Conservation (phyloP, 2,797 vertebrate genomes). For the Lophotriccus pileatus region DNA sequence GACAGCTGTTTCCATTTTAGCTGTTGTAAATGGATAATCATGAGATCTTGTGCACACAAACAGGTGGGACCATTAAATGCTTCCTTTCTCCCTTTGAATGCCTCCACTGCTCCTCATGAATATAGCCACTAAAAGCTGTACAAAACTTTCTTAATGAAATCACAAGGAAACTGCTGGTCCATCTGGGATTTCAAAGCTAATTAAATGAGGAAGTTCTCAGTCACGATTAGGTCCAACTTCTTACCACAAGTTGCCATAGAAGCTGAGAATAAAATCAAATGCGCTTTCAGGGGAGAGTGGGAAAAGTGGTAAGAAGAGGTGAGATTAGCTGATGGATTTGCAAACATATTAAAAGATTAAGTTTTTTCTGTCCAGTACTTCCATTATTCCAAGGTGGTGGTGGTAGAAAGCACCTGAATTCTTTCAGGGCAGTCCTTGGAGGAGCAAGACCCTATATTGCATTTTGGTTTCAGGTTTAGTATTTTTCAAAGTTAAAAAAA, state of each 20-base stretch:
- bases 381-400: not conserved
- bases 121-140: not conserved
- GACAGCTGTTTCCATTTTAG: constrained; percentile 64
- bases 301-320: not conserved
- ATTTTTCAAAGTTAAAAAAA: not conserved
- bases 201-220: not conserved
- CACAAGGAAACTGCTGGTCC: not conserved
- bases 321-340: not conserved
- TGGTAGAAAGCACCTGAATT: not conserved
- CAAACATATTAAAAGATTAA: not conserved
- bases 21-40: constrained; percentile 46
- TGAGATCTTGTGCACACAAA: not conserved
- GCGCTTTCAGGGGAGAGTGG: not conserved
- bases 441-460: not conserved
- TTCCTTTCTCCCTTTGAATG: not conserved
- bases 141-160: not conserved
- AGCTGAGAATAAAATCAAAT: not conserved
- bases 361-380: not conserved
- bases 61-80: constrained; percentile 24
- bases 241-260: not conserved
- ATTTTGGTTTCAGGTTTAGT: not conserved
- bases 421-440: not conserved
- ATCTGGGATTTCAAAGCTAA: not conserved
- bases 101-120: not conserved
- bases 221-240: not conserved